A percentile compares a stretch with the other conserved stretches of the same genome.
phyloP scores from a whole-genome alignment of 2,888 invertebrate species.

The Phanerotoma sp. region DNA sequence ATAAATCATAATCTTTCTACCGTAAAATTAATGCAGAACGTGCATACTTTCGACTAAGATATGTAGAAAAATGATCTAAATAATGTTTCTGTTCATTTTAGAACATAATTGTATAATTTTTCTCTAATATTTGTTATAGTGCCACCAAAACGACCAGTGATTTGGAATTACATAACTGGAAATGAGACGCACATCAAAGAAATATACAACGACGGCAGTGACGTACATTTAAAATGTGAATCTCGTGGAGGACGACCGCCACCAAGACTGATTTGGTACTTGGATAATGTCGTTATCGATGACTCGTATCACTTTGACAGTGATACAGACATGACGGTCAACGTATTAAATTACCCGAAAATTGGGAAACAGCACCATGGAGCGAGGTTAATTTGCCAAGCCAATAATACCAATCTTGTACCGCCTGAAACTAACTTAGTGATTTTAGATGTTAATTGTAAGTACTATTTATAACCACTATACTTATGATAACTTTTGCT shows the following conservation, averaged over 20 bases:
- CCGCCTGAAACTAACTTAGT: conserved; percentile 59
- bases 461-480: no score
- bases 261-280: conserved; percentile 81
- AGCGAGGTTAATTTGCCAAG: conserved; percentile 82
- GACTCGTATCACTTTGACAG: conserved; percentile 73
- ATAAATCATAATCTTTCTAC: no score
- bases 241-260: conserved; percentile 81
- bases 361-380: conserved; percentile 82
- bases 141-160: conserved; percentile 81
- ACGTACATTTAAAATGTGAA: conserved; percentile 80
- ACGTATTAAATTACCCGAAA: conserved; percentile 77
- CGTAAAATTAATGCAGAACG: no score
- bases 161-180: conserved; percentile 56
- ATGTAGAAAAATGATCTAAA: no score
- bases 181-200: conserved; percentile 73
- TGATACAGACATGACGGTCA: conserved; percentile 71
- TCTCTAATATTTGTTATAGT: no score
- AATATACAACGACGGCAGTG: conserved; percentile 83
- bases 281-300: conserved; percentile 82
- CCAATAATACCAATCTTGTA: conserved; percentile 80
- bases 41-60: no score
- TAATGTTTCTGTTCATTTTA: no score
- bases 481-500: no score
- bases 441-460: conserved; percentile 82
- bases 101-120: no score